These are phyloP conservation scores for Semicossyphus pulcher DNA, from an alignment of 2,113 vertebrate species.

Conservation along the genomic window DNA sequence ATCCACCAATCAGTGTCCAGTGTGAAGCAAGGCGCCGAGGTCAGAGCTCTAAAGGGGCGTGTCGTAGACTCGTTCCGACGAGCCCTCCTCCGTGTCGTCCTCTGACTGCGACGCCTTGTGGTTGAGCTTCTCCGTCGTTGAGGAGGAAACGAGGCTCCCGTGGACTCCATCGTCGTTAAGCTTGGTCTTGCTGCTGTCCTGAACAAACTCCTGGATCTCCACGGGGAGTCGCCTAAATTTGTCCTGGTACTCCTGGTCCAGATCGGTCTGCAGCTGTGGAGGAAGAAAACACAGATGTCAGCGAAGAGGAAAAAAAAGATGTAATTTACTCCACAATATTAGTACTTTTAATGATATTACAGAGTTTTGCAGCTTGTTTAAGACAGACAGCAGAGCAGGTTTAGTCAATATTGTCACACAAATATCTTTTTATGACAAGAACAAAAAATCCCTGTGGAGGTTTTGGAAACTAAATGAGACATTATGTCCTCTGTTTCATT, in stretches of 20 bases:
- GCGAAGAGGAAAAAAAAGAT: background rate
- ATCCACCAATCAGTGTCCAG: constrained; percentile 59
- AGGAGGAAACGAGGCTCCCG: constrained; percentile 73
- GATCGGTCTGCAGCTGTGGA: constrained; percentile 91
- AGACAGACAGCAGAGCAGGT: too few species aligned
- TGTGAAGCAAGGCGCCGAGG: constrained; percentile 21
- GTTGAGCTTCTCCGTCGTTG: constrained; percentile 87
- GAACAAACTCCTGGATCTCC: constrained; percentile 98
- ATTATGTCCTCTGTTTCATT: too few species aligned
- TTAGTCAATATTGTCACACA: too few species aligned
- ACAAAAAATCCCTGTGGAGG: too few species aligned
- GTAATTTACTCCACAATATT: too few species aligned
- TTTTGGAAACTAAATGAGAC: too few species aligned
- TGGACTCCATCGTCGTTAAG: constrained; percentile 83
- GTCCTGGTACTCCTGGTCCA: constrained; percentile 99
- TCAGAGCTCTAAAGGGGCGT: constrained; percentile 87
- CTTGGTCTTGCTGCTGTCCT: constrained; percentile 94
- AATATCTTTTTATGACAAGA: too few species aligned
- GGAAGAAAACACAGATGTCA: constrained; percentile 17
- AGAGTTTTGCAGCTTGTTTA: too few species aligned
- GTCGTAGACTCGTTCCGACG: constrained; percentile 89
- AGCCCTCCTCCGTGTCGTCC: constrained; percentile 87
- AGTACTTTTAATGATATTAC: too few species aligned
- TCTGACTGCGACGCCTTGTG: constrained; percentile 89
- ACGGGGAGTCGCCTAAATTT: constrained; percentile 96